Conservation (phyloP, 2,888 invertebrate species). For the Thera britannica region DNA sequence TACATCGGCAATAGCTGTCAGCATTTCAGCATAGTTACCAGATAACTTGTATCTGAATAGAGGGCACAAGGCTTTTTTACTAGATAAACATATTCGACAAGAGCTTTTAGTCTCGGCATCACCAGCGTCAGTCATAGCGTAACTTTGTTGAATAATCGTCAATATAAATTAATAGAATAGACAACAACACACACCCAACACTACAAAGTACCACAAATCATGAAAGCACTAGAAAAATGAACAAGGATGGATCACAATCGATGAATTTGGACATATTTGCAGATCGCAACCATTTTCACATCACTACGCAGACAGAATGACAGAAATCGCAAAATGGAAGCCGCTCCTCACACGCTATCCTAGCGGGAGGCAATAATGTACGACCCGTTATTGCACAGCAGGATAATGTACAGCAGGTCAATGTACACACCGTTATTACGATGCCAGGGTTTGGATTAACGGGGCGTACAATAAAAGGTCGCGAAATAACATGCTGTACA, state of each 20-base stretch:
- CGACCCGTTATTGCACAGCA: no score
- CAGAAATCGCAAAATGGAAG: background rate
- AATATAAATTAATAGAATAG: conserved; percentile 4
- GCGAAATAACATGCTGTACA: no score
- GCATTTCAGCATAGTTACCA: conserved; percentile 82
- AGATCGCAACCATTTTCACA: conserved; percentile 46
- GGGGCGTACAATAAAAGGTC: no score
- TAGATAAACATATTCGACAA: conserved; percentile 77
- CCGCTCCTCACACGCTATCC: no score
- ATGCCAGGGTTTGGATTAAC: no score
- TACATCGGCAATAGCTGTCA: conserved; percentile 79
- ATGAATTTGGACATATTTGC: conserved; percentile 30
- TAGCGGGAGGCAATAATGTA: no score
- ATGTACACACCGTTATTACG: no score
- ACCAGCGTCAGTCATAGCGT: conserved; percentile 63
- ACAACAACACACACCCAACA: conserved; percentile 34
- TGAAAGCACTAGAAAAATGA: conserved; percentile 39
- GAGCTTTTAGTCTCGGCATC: conserved; percentile 68
- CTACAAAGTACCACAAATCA: conserved; percentile 26
- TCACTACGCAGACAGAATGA: conserved; percentile 39
- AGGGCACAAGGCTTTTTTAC: conserved; percentile 74
- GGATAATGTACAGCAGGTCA: no score
- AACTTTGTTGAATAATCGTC: conserved; percentile 38
- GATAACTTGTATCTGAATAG: conserved; percentile 78
- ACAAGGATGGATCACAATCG: conserved; percentile 39